Conservation (phyloP, 2,113 vertebrate genomes). For the Typhlomys cinereus region DNA sequence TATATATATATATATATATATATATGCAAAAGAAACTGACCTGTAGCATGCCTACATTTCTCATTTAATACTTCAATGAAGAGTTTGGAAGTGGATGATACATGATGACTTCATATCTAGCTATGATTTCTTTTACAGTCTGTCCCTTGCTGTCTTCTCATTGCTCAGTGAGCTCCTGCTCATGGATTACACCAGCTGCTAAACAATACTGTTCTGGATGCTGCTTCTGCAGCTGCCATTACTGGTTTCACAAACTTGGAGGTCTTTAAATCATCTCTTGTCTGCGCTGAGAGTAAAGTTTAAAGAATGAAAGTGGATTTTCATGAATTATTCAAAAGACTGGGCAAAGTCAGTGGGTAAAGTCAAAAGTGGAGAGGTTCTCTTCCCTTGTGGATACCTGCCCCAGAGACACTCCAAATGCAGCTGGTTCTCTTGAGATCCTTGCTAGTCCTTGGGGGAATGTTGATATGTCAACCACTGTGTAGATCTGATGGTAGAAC, state of each 20-base stretch:
- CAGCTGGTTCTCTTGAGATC: no score
- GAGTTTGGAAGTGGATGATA: neutral
- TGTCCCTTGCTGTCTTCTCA: neutral
- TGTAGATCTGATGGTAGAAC: neutral
- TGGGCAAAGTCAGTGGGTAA: no score
- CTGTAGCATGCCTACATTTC: neutral
- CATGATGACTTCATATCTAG: neutral
- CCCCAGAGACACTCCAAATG: no score
- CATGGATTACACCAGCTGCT: neutral
- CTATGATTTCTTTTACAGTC: neutral
- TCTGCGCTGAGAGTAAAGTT: no score
- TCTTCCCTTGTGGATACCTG: no score
- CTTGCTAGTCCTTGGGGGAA: no score
- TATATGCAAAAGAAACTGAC: neutral
- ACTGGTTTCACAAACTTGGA: neutral
- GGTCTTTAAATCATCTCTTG: neutral
- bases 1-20: neutral
- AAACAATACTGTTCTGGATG: neutral
- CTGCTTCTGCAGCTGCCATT: neutral
- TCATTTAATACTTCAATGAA: neutral
- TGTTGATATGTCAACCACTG: no score
- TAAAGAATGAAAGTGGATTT: no score
- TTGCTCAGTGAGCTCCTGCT: accelerated
- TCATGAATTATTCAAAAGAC: no score
- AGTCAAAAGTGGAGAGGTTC: no score